A percentile compares a stretch with the other conserved stretches of the same genome.
These are phyloP conservation scores for Idaea biselata DNA, from an alignment of 2,888 invertebrate species.

Conservation along the genomic window DNA sequence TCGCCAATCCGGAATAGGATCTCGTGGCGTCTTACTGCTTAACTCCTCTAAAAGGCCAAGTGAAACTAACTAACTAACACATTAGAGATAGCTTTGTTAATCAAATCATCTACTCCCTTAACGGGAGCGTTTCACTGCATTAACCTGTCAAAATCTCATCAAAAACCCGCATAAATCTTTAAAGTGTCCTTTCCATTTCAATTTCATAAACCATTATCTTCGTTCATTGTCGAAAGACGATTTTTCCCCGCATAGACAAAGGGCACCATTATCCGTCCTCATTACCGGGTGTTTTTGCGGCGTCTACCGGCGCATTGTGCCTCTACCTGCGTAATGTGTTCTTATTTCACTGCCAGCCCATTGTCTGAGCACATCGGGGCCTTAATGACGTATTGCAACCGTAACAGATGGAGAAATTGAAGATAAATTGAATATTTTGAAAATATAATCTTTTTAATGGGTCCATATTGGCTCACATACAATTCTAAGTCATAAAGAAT, in stretches of 20 bases:
- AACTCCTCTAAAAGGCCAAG: too few relatives aligned
- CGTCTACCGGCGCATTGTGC: slow-evolving; percentile 54
- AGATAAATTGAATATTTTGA: background rate
- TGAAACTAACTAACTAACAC: too few relatives aligned
- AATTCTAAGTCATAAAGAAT: too few relatives aligned
- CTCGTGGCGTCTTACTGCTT: too few relatives aligned
- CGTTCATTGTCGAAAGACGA: slow-evolving; percentile 32
- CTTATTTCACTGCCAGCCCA: slow-evolving; percentile 42
- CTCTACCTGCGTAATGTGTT: slow-evolving; percentile 58
- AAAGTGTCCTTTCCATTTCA: slow-evolving; percentile 21
- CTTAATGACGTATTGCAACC: background rate
- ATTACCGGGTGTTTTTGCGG: slow-evolving; percentile 71
- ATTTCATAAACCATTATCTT: slow-evolving; percentile 31
- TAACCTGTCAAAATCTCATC: background rate
- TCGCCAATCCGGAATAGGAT: too few relatives aligned
- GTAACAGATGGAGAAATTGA: background rate
- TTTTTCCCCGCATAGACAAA: slow-evolving; percentile 66
- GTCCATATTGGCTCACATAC: too few relatives aligned
- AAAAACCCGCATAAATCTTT: slow-evolving; percentile 18
- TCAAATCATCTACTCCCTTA: background rate
- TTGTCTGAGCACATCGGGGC: slow-evolving; percentile 30
- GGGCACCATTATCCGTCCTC: slow-evolving; percentile 68
- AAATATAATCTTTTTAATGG: background rate
- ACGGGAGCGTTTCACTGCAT: background rate
- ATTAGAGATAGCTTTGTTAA: background rate